Base-by-base conservation (phyloP, 2,888 invertebrate genomes). In the Taenaris catops region DNA sequence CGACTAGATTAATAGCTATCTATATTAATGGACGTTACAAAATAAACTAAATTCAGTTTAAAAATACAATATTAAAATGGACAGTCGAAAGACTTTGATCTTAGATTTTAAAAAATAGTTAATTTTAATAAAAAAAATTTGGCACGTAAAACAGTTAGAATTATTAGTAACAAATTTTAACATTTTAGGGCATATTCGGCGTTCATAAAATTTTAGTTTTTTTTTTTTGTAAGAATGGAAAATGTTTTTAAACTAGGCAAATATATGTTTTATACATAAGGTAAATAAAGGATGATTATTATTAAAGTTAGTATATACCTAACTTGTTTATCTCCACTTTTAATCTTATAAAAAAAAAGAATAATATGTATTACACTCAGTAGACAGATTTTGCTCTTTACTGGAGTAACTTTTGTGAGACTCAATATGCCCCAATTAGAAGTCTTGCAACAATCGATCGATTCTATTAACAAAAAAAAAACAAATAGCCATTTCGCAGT, bases 401-500 rank as follows among this genome's bases (percentile, higher is more conserved):
- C 14, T 14, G 14, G 4, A 2, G 2, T 14, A 4, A 14, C 2
- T 4, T 3, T 14, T 14, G 4, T 14, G 14, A 14, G 4, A 14
- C 14, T 14, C 4, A 14, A 14, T 14, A 14, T 3, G 4, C 4
- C 4, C 14, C 14, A 14, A 14, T 14, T 3, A 14, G 17, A n/a
- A 1, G 2, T 10, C 8, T 35, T n/a, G 21, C 35, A 41, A 37
- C 8, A 25, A 29, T 17, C 29, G 18, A 37, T 34, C 29, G 11
- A 32, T 23, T 21, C 3, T 28, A 29, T 34, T 38, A 48, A 55
- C 10, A 27, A n/a, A n/a, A 50, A 49, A 50, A 46, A 41, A 49
- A 42, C 49, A 53, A 54, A 50, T 53, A 64, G 60, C 66, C 58
- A 63, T 60, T 53, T 54, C 38, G 51, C 69, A 72, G 81, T 80